phyloP scores from a whole-genome alignment of 2,797 vertebrate species.

The Danio tinwini region DNA sequence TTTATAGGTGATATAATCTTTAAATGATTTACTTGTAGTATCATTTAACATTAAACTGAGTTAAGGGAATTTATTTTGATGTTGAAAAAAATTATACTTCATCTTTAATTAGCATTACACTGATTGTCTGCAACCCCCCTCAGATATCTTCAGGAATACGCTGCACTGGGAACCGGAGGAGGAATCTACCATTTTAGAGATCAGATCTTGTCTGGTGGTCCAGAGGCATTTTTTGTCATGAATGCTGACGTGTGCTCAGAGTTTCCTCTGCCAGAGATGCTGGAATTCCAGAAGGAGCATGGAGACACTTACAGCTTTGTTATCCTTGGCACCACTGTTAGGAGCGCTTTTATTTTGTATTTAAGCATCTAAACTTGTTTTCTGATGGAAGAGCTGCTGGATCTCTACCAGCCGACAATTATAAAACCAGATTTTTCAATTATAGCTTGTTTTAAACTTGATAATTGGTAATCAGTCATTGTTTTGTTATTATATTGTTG shows the following conservation, averaged over 20 bases:
- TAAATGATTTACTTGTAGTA: too few relatives aligned
- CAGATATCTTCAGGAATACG: slow-evolving; percentile 96
- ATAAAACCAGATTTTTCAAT: background rate
- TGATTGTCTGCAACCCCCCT: background rate
- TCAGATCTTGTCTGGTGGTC: slow-evolving; percentile 92
- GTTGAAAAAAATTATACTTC: too few relatives aligned
- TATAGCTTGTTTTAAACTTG: background rate
- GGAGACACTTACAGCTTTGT: slow-evolving; percentile 86
- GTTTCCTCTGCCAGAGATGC: slow-evolving; percentile 92
- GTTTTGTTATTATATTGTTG: background rate
- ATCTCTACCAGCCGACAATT: too few relatives aligned
- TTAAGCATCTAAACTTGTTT: background rate
- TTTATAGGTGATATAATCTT: too few relatives aligned
- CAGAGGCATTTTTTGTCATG: slow-evolving; percentile 91
- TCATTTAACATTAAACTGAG: too few relatives aligned
- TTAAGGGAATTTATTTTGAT: too few relatives aligned
- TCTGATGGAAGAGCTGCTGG: background rate
- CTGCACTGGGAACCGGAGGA: slow-evolving; percentile 93
- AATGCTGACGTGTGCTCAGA: slow-evolving; percentile 96
- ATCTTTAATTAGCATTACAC: background rate
- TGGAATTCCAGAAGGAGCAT: slow-evolving; percentile 84
- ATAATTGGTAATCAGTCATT: background rate
- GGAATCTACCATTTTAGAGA: slow-evolving; percentile 99
- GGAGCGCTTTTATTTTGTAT: slow-evolving; percentile 38
- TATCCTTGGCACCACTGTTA: slow-evolving; percentile 95